Evolutionary conservation across 2,797 vertebrate genomes (phyloP).

Genomic region (Oreonectes daqikongensis): DNA sequence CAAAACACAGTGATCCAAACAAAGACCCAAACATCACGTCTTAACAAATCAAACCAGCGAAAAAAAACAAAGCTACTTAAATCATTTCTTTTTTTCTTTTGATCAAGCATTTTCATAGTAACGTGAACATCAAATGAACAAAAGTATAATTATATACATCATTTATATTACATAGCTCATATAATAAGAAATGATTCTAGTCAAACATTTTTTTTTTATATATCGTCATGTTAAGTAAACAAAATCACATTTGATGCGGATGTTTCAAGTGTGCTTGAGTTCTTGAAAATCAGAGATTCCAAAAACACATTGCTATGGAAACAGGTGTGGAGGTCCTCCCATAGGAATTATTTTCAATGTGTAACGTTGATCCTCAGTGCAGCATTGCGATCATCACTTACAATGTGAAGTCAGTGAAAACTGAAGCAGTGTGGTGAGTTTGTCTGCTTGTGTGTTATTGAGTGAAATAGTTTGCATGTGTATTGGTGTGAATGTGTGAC

Average conservation of each 20-base stretch:
- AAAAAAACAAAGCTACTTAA: slow-evolving; percentile 60
- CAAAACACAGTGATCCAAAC: slow-evolving; percentile 44
- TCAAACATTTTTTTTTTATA: slow-evolving; percentile 66
- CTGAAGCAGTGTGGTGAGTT: slow-evolving; percentile 45
- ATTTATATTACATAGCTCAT: slow-evolving; percentile 71
- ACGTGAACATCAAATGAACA: slow-evolving; percentile 86
- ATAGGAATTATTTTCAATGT: slow-evolving; percentile 39
- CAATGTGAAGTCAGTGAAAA: background rate
- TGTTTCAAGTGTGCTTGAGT: slow-evolving; percentile 94
- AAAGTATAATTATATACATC: slow-evolving; percentile 85
- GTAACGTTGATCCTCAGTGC: slow-evolving; percentile 74
- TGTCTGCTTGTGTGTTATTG: slow-evolving; percentile 2
- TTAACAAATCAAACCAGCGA: slow-evolving; percentile 83
- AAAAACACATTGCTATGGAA: slow-evolving; percentile 84
- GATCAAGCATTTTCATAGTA: slow-evolving; percentile 80
- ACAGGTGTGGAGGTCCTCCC: slow-evolving; percentile 69
- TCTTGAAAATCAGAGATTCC: slow-evolving; percentile 87
- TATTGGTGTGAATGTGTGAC: slow-evolving; percentile 1
- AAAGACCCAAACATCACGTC: slow-evolving; percentile 74
- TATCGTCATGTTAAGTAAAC: slow-evolving; percentile 69
- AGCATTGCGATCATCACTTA: slow-evolving; percentile 71
- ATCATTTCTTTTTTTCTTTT: slow-evolving; percentile 78
- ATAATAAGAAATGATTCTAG: slow-evolving; percentile 86
- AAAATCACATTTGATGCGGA: slow-evolving; percentile 86
- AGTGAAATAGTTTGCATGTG: background rate